phyloP scores from a whole-genome alignment of 2,888 invertebrate genomes.

The Sylvicola fuscatus region DNA sequence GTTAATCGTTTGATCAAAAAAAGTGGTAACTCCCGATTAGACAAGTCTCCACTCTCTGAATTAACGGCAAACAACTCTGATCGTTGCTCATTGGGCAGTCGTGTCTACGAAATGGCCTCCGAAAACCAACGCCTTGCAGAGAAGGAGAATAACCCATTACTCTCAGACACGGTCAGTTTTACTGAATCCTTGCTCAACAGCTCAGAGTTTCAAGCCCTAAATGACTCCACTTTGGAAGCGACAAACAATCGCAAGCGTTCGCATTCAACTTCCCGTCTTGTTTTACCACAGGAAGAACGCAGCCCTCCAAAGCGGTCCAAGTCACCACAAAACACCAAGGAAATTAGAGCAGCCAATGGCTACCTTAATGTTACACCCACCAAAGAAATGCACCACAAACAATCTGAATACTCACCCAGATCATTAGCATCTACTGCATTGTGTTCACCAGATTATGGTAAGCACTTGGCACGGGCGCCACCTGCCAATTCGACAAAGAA shows the following conservation, averaged over 20 bases:
- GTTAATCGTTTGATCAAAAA: slow-evolving; percentile 13
- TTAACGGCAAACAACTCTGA: slow-evolving; percentile 7
- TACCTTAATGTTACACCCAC: too few species aligned
- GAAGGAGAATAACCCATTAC: slow-evolving; percentile 16
- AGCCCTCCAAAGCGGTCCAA: not conserved
- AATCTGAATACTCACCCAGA: too few species aligned
- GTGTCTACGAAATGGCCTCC: not conserved
- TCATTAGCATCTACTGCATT: too few species aligned
- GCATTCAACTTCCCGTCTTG: not conserved
- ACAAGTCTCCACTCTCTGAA: slow-evolving; percentile 1
- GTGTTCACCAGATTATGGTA: slow-evolving; percentile 2
- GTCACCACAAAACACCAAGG: not conserved
- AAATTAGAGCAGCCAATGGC: not conserved
- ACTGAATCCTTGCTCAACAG: slow-evolving; percentile 18
- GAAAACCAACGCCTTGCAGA: slow-evolving; percentile 6
- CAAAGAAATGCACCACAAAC: too few species aligned
- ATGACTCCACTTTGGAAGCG: slow-evolving; percentile 7
- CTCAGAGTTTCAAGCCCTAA: slow-evolving; percentile 14
- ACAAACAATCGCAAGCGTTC: not conserved
- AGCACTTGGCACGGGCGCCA: not conserved
- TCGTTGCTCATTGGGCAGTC: slow-evolving; percentile 10
- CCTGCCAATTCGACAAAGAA: slow-evolving; percentile 5
- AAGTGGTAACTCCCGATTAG: slow-evolving; percentile 1
- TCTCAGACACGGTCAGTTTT: slow-evolving; percentile 19
- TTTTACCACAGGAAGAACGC: not conserved